phyloP scores from a whole-genome alignment of 2,888 invertebrate genomes.

The Epinotia ramella region DNA sequence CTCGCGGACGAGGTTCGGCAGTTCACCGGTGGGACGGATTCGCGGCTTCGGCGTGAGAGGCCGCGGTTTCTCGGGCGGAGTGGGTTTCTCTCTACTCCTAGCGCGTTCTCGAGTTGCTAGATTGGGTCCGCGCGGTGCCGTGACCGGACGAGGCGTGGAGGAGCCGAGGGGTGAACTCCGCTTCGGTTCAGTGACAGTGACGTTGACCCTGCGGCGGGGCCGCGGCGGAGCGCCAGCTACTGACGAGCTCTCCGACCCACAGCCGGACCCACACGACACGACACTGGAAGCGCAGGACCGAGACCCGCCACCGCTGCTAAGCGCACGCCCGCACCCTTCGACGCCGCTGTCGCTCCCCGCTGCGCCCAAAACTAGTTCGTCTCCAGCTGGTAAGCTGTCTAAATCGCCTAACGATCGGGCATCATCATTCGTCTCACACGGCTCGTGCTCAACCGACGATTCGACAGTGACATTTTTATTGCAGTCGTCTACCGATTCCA shows the following conservation, averaged over 20 bases:
- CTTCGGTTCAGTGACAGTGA: conserved; percentile 83
- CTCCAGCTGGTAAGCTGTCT: conserved; percentile 77
- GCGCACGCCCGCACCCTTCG: conserved; percentile 89
- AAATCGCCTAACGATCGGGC: conserved; percentile 75
- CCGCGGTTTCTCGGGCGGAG: conserved; percentile 78
- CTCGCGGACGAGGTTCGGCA: conserved; percentile 82
- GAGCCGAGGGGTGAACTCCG: conserved; percentile 81
- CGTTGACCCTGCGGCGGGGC: conserved; percentile 85
- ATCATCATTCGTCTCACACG: conserved; percentile 74
- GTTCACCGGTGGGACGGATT: conserved; percentile 80
- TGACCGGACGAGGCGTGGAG: conserved; percentile 81
- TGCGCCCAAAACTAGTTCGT: conserved; percentile 75
- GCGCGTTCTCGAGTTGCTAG: conserved; percentile 85
- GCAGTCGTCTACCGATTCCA: conserved; percentile 59
- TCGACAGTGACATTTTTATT: conserved; percentile 57
- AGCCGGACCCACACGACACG: conserved; percentile 91
- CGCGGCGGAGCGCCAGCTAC: conserved; percentile 84
- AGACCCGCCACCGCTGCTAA: conserved; percentile 88
- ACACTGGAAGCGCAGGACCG: conserved; percentile 92
- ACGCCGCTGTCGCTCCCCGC: conserved; percentile 94
- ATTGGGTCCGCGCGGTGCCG: conserved; percentile 80
- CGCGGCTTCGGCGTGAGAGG: conserved; percentile 79
- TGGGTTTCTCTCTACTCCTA: conserved; percentile 86
- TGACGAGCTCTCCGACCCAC: conserved; percentile 93
- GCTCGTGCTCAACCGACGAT: conserved; percentile 64